These are phyloP conservation scores for Bombus breviceps DNA, from an alignment of 1,140 invertebrate species.

Conservation along the genomic window DNA sequence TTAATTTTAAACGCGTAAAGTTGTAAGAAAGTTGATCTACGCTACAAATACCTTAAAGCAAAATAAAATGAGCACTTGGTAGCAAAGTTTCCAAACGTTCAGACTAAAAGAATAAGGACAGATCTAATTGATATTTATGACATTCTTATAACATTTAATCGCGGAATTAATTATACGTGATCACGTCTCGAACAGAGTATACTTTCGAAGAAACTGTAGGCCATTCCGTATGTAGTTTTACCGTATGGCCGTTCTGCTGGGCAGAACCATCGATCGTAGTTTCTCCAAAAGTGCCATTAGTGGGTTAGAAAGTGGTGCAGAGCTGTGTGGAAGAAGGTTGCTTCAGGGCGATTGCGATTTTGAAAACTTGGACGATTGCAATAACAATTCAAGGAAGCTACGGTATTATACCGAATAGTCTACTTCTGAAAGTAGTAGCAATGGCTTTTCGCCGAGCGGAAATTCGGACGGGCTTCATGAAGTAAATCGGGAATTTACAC, in stretches of 20 bases:
- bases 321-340: slow-evolving; percentile 44
- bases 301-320: slow-evolving; percentile 63
- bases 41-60: too few relatives aligned
- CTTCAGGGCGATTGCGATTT: slow-evolving; percentile 68
- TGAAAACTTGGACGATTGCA: slow-evolving; percentile 74
- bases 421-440: not conserved
- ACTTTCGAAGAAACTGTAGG: not conserved
- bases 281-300: slow-evolving; percentile 73
- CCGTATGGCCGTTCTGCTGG: slow-evolving; percentile 59
- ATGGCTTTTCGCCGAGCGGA: not conserved
- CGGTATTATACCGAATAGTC: slow-evolving; percentile 29
- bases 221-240: slow-evolving; percentile 43
- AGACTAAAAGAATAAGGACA: too few relatives aligned
- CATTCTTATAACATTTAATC: too few relatives aligned
- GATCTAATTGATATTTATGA: not conserved
- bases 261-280: slow-evolving; percentile 69
- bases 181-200: not conserved
- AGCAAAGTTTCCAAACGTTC: too few relatives aligned
- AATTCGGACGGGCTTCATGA: slow-evolving; percentile 28
- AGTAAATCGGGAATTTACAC: slow-evolving; percentile 39
- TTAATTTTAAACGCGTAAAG: too few relatives aligned
- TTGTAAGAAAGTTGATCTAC: too few relatives aligned
- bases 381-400: slow-evolving; percentile 67
- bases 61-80: too few relatives aligned
- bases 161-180: not conserved